phyloP scores from a whole-genome alignment of 2,888 invertebrate species.

The Hypolimnas misippus region DNA sequence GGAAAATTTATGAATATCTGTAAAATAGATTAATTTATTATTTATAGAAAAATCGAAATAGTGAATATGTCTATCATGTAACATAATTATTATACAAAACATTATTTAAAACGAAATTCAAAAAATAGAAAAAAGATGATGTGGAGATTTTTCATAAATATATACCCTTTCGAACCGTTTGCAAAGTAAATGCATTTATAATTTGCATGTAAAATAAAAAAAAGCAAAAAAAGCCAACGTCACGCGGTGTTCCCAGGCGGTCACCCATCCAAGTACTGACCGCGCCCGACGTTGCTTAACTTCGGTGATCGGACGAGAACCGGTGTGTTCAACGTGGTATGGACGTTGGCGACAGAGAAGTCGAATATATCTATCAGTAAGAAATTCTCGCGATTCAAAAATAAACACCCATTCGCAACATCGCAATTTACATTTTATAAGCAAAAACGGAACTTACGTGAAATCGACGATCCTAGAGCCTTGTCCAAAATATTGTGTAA shows the following conservation, averaged over 20 bases:
- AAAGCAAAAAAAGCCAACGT: constrained; percentile 60
- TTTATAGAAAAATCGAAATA: no score
- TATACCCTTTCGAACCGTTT: no score
- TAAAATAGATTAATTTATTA: no score
- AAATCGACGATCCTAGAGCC: constrained; percentile 87
- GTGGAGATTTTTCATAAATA: no score
- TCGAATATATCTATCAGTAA: no score
- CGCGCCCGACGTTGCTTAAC: constrained; percentile 42
- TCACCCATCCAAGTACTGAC: constrained; percentile 49
- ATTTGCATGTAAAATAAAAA: no score
- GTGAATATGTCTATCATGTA: not conserved
- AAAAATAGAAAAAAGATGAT: no score
- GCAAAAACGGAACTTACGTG: constrained; percentile 70
- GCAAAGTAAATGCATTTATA: no score
- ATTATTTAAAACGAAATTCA: no score
- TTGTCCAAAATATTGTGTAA: constrained; percentile 88
- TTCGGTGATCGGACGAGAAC: constrained; percentile 81
- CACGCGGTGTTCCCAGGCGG: constrained; percentile 64
- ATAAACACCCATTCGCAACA: no score
- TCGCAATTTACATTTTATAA: constrained; percentile 1
- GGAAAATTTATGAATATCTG: constrained; percentile 84
- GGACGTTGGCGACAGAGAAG: constrained; percentile 61
- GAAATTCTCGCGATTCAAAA: no score
- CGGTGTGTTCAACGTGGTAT: constrained; percentile 77
- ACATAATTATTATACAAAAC: no score